Evolutionary conservation across 64 coral and sea anemone genomes (phyloP).

Genomic region (Stylophora pistillata): DNA sequence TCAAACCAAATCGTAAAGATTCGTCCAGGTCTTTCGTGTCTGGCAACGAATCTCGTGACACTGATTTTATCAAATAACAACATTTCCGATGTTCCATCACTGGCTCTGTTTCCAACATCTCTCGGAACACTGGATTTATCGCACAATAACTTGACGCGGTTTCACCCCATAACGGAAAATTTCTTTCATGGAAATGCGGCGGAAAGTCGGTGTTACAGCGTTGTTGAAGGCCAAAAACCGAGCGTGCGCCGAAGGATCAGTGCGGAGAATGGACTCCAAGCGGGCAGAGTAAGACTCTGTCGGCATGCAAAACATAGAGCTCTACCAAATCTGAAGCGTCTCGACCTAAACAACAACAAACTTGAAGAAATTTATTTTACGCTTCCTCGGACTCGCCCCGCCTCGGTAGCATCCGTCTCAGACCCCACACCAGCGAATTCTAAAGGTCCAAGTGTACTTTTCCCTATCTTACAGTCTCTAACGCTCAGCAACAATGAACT

Average conservation of each 20-base stretch:
- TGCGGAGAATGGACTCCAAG: constrained; percentile 19
- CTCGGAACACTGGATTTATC: constrained; percentile 88
- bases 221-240: constrained; percentile 50
- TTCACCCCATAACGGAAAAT: constrained; percentile 56
- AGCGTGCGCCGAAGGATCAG: constrained; percentile 49
- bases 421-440: background rate
- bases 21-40: constrained; percentile 81
- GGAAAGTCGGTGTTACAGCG: constrained; percentile 58
- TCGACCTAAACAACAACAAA: constrained; percentile 86
- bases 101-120: constrained; percentile 80
- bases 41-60: constrained; percentile 83
- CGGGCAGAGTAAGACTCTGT: constrained; percentile 54
- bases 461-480: constrained; percentile 84
- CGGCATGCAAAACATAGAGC: constrained; percentile 80
- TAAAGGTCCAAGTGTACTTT: constrained; percentile 40
- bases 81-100: constrained; percentile 59
- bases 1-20: constrained; percentile 69
- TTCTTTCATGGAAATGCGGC: background rate
- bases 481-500: constrained; percentile 74
- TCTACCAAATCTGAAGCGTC: constrained; percentile 72
- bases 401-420: background rate
- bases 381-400: constrained; percentile 27
- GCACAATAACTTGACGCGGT: constrained; percentile 62
- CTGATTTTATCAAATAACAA: constrained; percentile 91
- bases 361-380: constrained; percentile 74